These are phyloP conservation scores for Tangara arthus DNA, from an alignment of 2,797 vertebrate species.

Conservation along the genomic window DNA sequence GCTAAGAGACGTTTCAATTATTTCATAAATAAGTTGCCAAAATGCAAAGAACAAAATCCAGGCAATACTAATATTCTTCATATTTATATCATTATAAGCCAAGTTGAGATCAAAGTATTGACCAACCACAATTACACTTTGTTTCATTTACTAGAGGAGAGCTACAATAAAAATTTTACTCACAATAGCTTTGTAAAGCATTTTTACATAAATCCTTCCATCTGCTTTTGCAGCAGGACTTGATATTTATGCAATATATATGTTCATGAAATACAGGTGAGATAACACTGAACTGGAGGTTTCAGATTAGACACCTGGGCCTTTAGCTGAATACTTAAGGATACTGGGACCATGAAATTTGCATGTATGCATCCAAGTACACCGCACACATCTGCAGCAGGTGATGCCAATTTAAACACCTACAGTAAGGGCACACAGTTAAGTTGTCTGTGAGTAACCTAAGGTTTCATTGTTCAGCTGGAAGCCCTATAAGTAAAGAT, in stretches of 20 bases:
- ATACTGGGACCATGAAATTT: neutral
- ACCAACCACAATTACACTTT: neutral
- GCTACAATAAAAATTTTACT: neutral
- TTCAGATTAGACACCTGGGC: neutral
- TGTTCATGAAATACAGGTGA: neutral
- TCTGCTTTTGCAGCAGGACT: neutral
- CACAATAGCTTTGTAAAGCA: neutral
- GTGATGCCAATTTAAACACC: neutral
- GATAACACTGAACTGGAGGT: neutral
- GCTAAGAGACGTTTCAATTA: neutral
- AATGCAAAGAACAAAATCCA: conserved; percentile 15
- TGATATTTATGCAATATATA: neutral
- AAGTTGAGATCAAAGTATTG: neutral
- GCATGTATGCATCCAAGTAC: neutral
- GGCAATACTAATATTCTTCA: neutral
- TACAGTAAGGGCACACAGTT: neutral
- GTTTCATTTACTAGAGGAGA: neutral
- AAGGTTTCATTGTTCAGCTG: neutral
- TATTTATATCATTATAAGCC: neutral
- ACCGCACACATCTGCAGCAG: neutral
- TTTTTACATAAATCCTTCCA: neutral
- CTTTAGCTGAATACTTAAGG: neutral
- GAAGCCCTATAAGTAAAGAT: neutral
- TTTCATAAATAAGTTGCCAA: neutral
- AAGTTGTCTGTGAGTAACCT: neutral